Base-by-base conservation (phyloP, 2,797 vertebrate species). In the Hippocampus kuda region DNA sequence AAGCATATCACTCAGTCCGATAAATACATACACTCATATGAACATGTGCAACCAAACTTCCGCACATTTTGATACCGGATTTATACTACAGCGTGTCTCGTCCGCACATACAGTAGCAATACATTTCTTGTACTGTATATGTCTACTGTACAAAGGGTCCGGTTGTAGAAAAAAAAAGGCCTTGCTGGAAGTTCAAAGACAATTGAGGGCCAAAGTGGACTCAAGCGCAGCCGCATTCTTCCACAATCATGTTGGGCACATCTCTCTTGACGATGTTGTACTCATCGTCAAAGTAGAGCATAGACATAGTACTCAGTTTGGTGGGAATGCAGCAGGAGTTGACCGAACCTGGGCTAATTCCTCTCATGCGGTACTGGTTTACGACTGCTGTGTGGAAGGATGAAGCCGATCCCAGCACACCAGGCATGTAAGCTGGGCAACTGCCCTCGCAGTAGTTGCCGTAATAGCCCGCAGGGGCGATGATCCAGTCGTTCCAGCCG, bases 201-300 rank as follows among this genome's bases (percentile, higher is more conserved):
- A 41, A 24, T 10, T 66, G 63, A 66, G 22, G 72, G 38, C n/a
- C 53, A 0, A 42, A 0, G 69, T 1, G 61, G 54, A 65, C 73
- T 98, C 95, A 99, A 79, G 97, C 95, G 1, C 97, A 99, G 84
- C 96, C 97, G 18, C 97, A 99, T 89, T 99, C 97, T 87, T 99
- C 97, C 90, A 99, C 97, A n/a, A 99, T 99, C 97, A 99, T 99
- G 89, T 99, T 99, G 87, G 95, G 95, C 78, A 99, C 96, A 10
- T 99, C 97, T 80, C 95, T 91, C 88, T 99, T 99, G 73, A 99
- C 94, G 18, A 99, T 99, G 91, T 98, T 99, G 90, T 97, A 97
- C 80, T 98, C 95, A 24, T 98, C 96, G 12, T 99, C 96, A 11
- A 98, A 98, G 92, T 99, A 99, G 73, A 99, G 92, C 97, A 99